These are phyloP conservation scores for Fulmarus glacialis DNA, from an alignment of 2,113 vertebrate genomes.

Conservation along the genomic window DNA sequence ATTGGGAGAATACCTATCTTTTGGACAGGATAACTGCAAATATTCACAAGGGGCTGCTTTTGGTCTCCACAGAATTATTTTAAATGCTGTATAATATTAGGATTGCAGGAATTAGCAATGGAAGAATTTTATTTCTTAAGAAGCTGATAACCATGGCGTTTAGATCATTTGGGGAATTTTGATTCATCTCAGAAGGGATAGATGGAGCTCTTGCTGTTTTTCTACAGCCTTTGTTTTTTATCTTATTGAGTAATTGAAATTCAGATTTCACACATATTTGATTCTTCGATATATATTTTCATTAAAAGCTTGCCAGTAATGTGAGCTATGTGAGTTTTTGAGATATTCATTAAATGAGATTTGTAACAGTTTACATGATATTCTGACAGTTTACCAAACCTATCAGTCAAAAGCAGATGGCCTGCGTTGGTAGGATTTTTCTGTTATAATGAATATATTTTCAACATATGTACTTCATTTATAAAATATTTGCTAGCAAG, in stretches of 20 bases:
- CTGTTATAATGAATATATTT: conserved; percentile 17
- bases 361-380: conserved; percentile 62
- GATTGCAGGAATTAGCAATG: background rate
- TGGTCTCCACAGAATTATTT: background rate
- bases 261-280: conserved; percentile 12
- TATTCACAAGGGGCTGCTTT: background rate
- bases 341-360: conserved; percentile 45
- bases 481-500: background rate
- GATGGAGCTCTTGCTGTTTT: conserved; percentile 43
- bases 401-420: conserved; percentile 63
- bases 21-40: background rate
- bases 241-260: conserved; percentile 25
- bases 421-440: conserved; percentile 34
- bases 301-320: conserved; percentile 47
- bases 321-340: conserved; percentile 25
- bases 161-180: background rate
- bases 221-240: background rate
- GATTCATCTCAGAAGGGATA: conserved; percentile 2
- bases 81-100: background rate
- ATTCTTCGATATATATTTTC: conserved; percentile 43
- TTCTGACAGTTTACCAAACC: conserved; percentile 58
- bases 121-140: background rate
- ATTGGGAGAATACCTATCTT: background rate
- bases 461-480: conserved; percentile 6
- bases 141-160: background rate